A percentile compares a stretch with the other conserved stretches of the same genome.
These are phyloP conservation scores for Oryzaephilus surinamensis DNA, from an alignment of 1,140 invertebrate genomes.

Conservation along the genomic window DNA sequence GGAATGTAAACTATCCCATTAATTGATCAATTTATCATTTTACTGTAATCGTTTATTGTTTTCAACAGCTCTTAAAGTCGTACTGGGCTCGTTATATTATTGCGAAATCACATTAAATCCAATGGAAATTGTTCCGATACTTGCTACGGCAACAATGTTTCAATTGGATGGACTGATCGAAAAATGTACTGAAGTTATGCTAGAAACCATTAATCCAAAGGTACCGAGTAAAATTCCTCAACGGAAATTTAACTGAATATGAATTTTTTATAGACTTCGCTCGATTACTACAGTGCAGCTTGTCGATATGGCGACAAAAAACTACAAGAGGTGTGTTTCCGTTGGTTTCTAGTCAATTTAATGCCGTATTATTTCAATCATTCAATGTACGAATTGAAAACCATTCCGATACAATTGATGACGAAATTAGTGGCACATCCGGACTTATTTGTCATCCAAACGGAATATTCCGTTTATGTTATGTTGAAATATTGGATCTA, in stretches of 20 bases:
- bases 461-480: conserved; percentile 70
- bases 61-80: conserved; percentile 48
- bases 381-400: conserved; percentile 36
- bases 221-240: conserved; percentile 22
- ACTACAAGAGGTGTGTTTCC: conserved; percentile 50
- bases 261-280: conserved; percentile 47
- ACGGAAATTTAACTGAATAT: conserved; percentile 1
- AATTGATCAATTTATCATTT: not conserved
- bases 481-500: conserved; percentile 61
- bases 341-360: conserved; percentile 62
- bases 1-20: conserved; percentile 45
- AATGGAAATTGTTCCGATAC: conserved; percentile 54
- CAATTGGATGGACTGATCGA: conserved; percentile 66
- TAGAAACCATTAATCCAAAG: conserved; percentile 58
- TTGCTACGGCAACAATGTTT: conserved; percentile 67
- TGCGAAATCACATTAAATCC: conserved; percentile 66
- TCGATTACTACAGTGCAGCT: conserved; percentile 57
- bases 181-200: conserved; percentile 65
- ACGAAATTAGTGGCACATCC: conserved; percentile 50
- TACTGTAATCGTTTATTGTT: not conserved
- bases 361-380: conserved; percentile 48
- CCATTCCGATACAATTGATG: conserved; percentile 50
- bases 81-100: conserved; percentile 70
- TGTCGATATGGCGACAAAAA: conserved; percentile 54
- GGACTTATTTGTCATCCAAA: conserved; percentile 66